These are phyloP conservation scores for Passerculus sandwichensis DNA, from an alignment of 2,797 vertebrate species.

Conservation along the genomic window DNA sequence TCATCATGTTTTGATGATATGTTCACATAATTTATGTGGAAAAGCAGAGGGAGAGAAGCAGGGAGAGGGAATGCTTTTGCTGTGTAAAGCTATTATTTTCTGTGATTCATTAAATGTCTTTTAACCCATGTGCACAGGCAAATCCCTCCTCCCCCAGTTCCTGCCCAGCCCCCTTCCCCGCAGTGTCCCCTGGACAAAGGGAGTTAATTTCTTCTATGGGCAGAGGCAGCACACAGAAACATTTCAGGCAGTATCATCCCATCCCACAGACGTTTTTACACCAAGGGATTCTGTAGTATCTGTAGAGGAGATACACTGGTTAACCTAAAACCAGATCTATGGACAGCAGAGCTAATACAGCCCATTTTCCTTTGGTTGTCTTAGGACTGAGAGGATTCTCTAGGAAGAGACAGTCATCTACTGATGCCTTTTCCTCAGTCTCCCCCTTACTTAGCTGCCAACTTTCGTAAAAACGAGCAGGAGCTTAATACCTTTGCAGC, in stretches of 20 bases:
- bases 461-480: not conserved
- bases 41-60: slow-evolving; percentile 55
- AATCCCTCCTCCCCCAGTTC: not conserved
- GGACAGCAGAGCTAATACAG: not conserved
- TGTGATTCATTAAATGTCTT: slow-evolving; percentile 74
- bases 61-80: slow-evolving; percentile 68
- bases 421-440: not conserved
- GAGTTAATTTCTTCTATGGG: not conserved
- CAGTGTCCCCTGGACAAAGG: not conserved
- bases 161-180: not conserved
- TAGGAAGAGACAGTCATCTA: not conserved
- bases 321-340: not conserved
- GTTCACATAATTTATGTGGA: slow-evolving; percentile 75
- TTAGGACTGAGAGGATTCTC: not conserved
- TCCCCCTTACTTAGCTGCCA: not conserved
- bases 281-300: not conserved
- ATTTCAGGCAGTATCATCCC: not conserved
- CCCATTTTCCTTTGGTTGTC: not conserved
- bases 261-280: not conserved
- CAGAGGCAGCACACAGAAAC: not conserved
- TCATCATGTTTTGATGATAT: slow-evolving; percentile 77
- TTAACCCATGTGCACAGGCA: slow-evolving; percentile 48
- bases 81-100: slow-evolving; percentile 69
- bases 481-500: not conserved
- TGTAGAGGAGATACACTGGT: not conserved